Conservation (phyloP, 2,888 invertebrate genomes). For the Trimorus sp. region DNA sequence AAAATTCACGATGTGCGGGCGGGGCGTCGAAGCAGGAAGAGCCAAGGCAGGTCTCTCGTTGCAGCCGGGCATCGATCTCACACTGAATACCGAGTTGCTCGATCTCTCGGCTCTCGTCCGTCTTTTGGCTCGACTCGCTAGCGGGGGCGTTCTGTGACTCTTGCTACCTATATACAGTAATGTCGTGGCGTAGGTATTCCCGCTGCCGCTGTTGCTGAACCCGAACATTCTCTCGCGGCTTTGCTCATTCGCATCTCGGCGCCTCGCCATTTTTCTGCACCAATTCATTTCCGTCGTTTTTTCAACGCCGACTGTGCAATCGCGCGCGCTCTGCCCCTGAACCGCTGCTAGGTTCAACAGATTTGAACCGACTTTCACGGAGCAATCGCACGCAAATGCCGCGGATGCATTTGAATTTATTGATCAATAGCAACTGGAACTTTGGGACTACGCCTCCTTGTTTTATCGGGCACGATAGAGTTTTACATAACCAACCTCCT, state of each 20-base stretch:
- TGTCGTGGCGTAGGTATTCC: conserved; percentile 67
- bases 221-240: conserved; percentile 60
- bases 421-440: too few species aligned
- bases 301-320: background rate
- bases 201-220: conserved; percentile 39
- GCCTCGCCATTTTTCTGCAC: conserved; percentile 5
- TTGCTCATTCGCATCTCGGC: conserved; percentile 58
- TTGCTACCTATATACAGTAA: conserved; percentile 64
- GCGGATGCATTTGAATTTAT: too few species aligned
- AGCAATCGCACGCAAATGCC: too few species aligned
- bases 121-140: conserved; percentile 70
- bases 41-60: conserved; percentile 43
- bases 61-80: conserved; percentile 64
- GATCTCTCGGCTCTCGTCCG: conserved; percentile 70
- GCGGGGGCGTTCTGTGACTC: conserved; percentile 73
- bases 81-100: conserved; percentile 64
- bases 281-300: too few species aligned
- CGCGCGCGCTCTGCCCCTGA: too few species aligned
- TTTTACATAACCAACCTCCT: too few species aligned
- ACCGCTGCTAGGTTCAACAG: too few species aligned
- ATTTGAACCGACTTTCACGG: too few species aligned
- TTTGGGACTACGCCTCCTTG: too few species aligned
- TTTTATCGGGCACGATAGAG: too few species aligned
- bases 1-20: background rate
- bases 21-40: conserved; percentile 33